phyloP scores from a whole-genome alignment of 2,113 vertebrate genomes.

The Myiagra hebetior region DNA sequence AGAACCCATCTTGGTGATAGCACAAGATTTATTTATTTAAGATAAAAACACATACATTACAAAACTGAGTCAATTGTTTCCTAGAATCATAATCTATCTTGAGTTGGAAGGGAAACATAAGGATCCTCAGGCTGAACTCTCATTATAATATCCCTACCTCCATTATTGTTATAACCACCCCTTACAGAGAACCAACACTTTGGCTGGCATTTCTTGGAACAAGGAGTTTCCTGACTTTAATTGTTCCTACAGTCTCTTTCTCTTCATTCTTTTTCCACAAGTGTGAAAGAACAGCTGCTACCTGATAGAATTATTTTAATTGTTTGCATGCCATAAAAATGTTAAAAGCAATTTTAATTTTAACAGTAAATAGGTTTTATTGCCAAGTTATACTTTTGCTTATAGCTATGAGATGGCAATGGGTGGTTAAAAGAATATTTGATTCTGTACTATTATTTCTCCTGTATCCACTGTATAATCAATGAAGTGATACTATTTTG shows the following conservation, averaged over 20 bases:
- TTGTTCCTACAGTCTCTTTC: background rate
- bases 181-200: background rate
- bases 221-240: background rate
- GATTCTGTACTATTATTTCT: conserved; percentile 45
- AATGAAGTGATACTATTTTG: conserved; percentile 66
- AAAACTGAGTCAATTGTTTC: background rate
- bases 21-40: background rate
- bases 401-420: conserved; percentile 59
- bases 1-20: background rate
- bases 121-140: background rate
- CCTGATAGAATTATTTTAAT: conserved; percentile 70
- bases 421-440: conserved; percentile 61
- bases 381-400: conserved; percentile 57
- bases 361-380: conserved; percentile 78
- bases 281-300: conserved; percentile 47
- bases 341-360: conserved; percentile 77
- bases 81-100: background rate
- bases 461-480: conserved; percentile 51
- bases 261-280: background rate
- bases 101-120: background rate
- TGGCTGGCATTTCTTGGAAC: background rate
- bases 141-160: background rate
- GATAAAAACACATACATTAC: background rate
- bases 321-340: conserved; percentile 64
- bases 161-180: background rate